Evolutionary conservation across 2,888 invertebrate genomes (phyloP), one percentile per base, ranked within the genome.

Genomic region (Trichopoda pennipes): DNA sequence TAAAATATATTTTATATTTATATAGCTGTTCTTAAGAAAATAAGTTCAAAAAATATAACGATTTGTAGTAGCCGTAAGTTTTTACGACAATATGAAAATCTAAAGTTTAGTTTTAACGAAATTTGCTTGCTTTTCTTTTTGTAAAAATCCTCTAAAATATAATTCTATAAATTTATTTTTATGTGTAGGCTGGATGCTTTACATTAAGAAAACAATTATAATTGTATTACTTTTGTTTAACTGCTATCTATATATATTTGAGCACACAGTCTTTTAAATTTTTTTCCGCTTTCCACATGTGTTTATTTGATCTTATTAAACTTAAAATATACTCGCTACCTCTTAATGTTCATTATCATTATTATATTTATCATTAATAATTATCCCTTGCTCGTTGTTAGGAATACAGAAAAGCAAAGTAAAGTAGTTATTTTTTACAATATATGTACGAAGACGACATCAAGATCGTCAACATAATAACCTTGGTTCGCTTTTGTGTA

Each of bases 331-430:
- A 47, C 17, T 49, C 9, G 73, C 47, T 55, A 12, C 38, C 16
- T 49, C 68, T 47, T 74, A 58, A 73, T 74, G 68, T 60, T 75
- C 51, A 63, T 55, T 70, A 72, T 75, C 83, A 81, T 84, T 79
- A 81, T 84, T 83, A 81, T 74, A 74, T 72, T 84, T 74, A 84
- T 83, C 79, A 35, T 66, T 83, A 64, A 74, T 83, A 74, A 83
- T 83, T 83, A 83, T 84, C 63, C 80, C 49, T 63, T 49, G 60
- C 47, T 47, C 19, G 17, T 56, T 49, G 7, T 72, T 72, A 64
- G 32, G 60, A 47, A 38, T 14, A 19, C 21, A 53, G 60, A 44
- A 58, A 69, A 81, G 61, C 56, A 73, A 47, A 60, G 60, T 47
- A 66, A 72, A 64, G 28, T 32, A 58, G 53, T 56, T 58, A 60